Percentiles rank a stretch among this genome's conserved stretches.
Evolutionary conservation across 1,140 invertebrate species (phyloP).

Genomic region (Drosophila nebulosa): DNA sequence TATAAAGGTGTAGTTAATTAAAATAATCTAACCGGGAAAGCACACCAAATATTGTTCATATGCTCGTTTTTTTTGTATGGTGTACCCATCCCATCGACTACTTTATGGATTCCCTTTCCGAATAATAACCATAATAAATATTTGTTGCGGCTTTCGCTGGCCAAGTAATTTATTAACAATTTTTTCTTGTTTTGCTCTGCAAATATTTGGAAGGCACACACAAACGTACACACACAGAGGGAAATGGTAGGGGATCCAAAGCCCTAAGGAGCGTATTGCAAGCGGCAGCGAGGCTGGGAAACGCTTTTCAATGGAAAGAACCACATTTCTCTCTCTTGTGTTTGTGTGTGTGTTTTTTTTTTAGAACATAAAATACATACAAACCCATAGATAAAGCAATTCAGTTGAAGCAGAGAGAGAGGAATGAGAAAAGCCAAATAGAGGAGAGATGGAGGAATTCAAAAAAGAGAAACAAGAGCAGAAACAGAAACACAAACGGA

Average conservation of each 20-base stretch:
- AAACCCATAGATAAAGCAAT: not conserved
- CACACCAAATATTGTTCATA: not conserved
- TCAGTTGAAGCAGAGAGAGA: not conserved
- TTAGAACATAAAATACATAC: not conserved
- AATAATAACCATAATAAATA: constrained; percentile 41
- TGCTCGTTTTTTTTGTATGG: not conserved
- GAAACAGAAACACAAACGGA: constrained; percentile 44
- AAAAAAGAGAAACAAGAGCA: constrained; percentile 43
- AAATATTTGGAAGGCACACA: constrained; percentile 32
- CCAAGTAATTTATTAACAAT: constrained; percentile 54
- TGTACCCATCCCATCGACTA: not conserved
- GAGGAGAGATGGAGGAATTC: not conserved
- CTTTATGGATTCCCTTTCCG: not conserved
- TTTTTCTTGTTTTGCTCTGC: constrained; percentile 39
- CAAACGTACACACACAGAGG: constrained; percentile 11
- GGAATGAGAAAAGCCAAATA: not conserved
- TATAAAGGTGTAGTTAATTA: not conserved
- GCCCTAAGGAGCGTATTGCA: not conserved
- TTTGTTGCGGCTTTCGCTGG: constrained; percentile 34
- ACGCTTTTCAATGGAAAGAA: not conserved
- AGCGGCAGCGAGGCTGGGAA: not conserved
- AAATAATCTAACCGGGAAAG: not conserved
- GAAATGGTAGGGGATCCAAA: not conserved
- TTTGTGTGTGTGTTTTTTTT: not conserved
- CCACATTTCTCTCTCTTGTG: not conserved